A percentile compares a stretch with the other conserved stretches of the same genome.
Conservation (phyloP, 2,888 invertebrate genomes). For the Macaria liturata region DNA sequence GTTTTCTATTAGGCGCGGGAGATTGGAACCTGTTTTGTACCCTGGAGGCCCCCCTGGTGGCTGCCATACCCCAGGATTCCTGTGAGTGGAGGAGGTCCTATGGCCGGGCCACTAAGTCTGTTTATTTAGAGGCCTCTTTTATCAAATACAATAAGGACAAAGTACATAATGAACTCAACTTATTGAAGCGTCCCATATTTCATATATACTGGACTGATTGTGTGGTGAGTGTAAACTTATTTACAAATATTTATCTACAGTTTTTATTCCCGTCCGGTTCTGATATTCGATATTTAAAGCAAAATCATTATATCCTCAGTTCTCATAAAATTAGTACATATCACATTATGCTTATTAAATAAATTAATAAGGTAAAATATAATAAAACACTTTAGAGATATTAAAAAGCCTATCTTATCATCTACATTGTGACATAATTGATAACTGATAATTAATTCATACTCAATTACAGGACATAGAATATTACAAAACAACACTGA, state of each 20-base stretch:
- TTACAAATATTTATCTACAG: not conserved
- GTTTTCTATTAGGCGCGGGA: slow-evolving; percentile 87
- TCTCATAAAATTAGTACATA: too few species aligned
- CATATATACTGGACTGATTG: slow-evolving; percentile 98
- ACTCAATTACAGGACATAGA: slow-evolving; percentile 90
- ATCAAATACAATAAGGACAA: slow-evolving; percentile 90
- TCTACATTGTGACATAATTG: slow-evolving; percentile 11
- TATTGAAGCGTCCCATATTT: slow-evolving; percentile 94
- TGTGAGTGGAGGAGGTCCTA: slow-evolving; percentile 96
- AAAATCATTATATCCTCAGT: too few species aligned
- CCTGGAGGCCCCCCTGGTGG: slow-evolving; percentile 89
- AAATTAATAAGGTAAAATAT: not conserved
- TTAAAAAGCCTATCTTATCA: slow-evolving; percentile 2
- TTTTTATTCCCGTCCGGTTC: too few species aligned
- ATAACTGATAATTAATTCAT: slow-evolving; percentile 4
- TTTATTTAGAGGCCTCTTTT: slow-evolving; percentile 92
- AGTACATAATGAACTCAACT: slow-evolving; percentile 89
- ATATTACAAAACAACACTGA: slow-evolving; percentile 92
- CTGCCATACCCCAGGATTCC: slow-evolving; percentile 92
- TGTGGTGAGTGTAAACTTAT: slow-evolving; percentile 84
- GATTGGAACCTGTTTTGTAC: slow-evolving; percentile 92
- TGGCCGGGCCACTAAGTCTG: slow-evolving; percentile 92
- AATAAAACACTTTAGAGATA: too few species aligned
- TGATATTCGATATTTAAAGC: too few species aligned
- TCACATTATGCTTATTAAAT: not conserved